Conservation (phyloP, 2,888 invertebrate species). For the Autographa gamma region DNA sequence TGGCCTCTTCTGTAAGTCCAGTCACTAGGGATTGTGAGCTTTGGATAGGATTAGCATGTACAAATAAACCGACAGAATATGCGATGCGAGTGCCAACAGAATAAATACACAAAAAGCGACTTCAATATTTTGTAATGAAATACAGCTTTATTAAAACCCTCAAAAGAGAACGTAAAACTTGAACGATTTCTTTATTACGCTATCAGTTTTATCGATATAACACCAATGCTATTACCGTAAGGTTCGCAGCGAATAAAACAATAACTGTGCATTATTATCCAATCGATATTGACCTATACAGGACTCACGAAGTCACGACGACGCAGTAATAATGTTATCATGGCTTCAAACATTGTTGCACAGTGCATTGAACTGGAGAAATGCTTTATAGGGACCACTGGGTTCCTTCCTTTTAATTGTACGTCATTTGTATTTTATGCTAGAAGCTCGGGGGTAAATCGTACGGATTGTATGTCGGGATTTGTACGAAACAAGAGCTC, state of each 20-base stretch:
- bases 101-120: neutral
- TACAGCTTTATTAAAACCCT: slow-evolving; percentile 22
- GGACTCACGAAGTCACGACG: slow-evolving; percentile 57
- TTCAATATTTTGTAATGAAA: slow-evolving; percentile 9
- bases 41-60: too few relatives aligned
- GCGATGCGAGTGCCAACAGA: neutral
- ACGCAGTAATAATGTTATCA: slow-evolving; percentile 54
- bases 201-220: slow-evolving; percentile 13
- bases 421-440: slow-evolving; percentile 5
- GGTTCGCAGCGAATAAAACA: slow-evolving; percentile 44
- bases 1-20: neutral
- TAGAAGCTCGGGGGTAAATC: neutral
- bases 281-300: slow-evolving; percentile 55
- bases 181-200: slow-evolving; percentile 19
- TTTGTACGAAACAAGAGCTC: neutral
- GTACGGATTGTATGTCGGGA: neutral
- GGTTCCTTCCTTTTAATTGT: slow-evolving; percentile 6
- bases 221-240: slow-evolving; percentile 20
- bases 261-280: slow-evolving; percentile 48
- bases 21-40: neutral
- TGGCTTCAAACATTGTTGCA: slow-evolving; percentile 38
- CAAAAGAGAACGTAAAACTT: slow-evolving; percentile 8
- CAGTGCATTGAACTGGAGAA: slow-evolving; percentile 29
- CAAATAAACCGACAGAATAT: neutral
- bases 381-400: slow-evolving; percentile 27